Base-by-base conservation (phyloP, 2,113 vertebrate species). In the Grallaria varia region DNA sequence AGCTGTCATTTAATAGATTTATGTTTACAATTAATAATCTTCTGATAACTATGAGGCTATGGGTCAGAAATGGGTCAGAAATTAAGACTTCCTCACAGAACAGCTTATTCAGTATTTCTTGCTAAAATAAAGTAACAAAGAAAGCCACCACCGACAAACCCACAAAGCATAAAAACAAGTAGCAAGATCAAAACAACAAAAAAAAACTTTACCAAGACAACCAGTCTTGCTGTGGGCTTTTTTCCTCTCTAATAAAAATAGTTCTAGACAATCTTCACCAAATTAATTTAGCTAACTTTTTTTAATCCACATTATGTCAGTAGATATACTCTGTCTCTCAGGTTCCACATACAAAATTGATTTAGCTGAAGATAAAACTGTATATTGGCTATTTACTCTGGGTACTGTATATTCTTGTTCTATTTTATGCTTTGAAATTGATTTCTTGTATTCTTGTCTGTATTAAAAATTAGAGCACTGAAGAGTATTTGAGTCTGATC, bases 371-470 rank as follows among this genome's bases (percentile, higher is more conserved):
- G 56, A 96, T 96, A 93, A 95, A 93, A 96, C 14, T 84, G 66
- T 77, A 92, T 95, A 95, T 87, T 96, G 92, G 73, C 74, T 96
- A 95, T 96, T 96, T 96, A 97, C 89, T 90, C 73, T 84, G 94
- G 76, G 84, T 87, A 91, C 68, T 96, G 71, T 89, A 47, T 89
- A 95, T 94, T 96, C 83, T 87, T 97, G 79, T 87, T 95, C 69
- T 81, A 85, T 95, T 97, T 95, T 97, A 96, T 95, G 96, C 85
- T 97, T 97, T 96, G 58, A 97, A 96, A 96, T 96, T 97, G 93
- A 96, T 96, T 97, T 96, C 75, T 97, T 92, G 56, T 96, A 93
- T 96, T 97, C 96, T 97, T 64, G 72, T 96, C 89, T 88, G 44
- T 92, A 96, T 95, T 95, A 97, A 96, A 97, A 97, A 95, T 96